Base-by-base conservation (phyloP, 2,888 invertebrate species). In the Diabrotica balteata region DNA sequence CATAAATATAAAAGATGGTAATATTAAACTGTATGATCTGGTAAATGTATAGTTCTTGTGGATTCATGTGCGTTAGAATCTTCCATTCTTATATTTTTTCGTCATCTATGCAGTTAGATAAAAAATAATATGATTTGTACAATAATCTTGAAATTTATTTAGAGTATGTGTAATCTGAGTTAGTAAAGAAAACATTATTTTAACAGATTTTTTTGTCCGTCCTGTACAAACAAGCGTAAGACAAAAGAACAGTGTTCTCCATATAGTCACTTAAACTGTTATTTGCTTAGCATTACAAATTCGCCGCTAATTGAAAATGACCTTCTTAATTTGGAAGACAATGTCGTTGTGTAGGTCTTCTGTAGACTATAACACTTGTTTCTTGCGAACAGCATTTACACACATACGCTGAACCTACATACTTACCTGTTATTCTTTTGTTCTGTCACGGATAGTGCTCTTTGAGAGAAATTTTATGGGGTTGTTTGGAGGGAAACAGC, bases 301-400 rank as follows among this genome's bases (percentile, higher is more conserved):
- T 43, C 17, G 50, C 51, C 63, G 58, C 64, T 64, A 64, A 64
- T 64, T 64, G 54, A 53, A 63, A 59, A 63, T 59, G 63, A 59
- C 67, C 67, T 67, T 59, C 67, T 67, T 63, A 50, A 63, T 63
- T 67, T 63, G 59, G 67, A 59, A 59, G 22, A 59, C 67, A 67
- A 67, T 67, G 67, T 67, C 67, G 59, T 59, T 52, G 67, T 63
- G 67, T 67, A 63, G 67, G 67, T 54, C 50, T 66, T 44, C 46
- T 67, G 63, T 58, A 62, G 50, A 63, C 63, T 50, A 62, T 51
- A 52, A 58, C 64, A 64, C 64, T 59, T 59, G 59, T 51, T 59
- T 32, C n/a, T 46, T 44, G 17, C 43, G 17, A 57, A 8, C 11
- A n/a, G 43, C 52, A 53, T 11, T n/a, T 55, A 42, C 43, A 55